Evolutionary conservation across 2,113 vertebrate species (phyloP).

Genomic region (Aptenodytes patagonicus): DNA sequence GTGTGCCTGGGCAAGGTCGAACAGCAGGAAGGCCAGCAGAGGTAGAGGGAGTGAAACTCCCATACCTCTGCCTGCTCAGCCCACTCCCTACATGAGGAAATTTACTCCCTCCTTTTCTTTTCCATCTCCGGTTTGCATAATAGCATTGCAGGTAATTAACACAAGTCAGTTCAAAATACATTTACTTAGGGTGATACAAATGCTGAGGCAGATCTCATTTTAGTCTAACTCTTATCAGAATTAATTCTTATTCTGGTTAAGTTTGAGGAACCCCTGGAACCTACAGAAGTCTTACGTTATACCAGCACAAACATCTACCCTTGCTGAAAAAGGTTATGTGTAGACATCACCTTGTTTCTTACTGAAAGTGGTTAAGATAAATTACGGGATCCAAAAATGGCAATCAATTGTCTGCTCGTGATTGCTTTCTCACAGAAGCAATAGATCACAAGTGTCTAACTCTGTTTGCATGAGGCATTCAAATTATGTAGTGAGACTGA

Average conservation of each 20-base stretch:
- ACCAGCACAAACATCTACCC: not conserved
- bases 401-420: constrained; percentile 64
- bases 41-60: not conserved
- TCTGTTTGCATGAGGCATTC: constrained; percentile 27
- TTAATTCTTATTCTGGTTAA: not conserved
- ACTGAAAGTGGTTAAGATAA: not conserved
- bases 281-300: not conserved
- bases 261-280: not conserved
- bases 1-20: not conserved
- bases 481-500: not conserved
- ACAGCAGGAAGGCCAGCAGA: not conserved
- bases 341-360: not conserved
- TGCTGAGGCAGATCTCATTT: not conserved
- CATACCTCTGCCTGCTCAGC: not conserved
- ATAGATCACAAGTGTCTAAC: constrained; percentile 48
- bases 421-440: constrained; percentile 63
- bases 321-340: not conserved
- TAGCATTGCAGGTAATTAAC: not conserved
- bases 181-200: not conserved
- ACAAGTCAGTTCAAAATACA: not conserved
- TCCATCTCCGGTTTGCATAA: not conserved
- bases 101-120: not conserved
- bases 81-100: not conserved
- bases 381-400: not conserved
- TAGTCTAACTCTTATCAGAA: not conserved